phyloP scores from a whole-genome alignment of 2,797 vertebrate species.

The Gambusia yucatana region DNA sequence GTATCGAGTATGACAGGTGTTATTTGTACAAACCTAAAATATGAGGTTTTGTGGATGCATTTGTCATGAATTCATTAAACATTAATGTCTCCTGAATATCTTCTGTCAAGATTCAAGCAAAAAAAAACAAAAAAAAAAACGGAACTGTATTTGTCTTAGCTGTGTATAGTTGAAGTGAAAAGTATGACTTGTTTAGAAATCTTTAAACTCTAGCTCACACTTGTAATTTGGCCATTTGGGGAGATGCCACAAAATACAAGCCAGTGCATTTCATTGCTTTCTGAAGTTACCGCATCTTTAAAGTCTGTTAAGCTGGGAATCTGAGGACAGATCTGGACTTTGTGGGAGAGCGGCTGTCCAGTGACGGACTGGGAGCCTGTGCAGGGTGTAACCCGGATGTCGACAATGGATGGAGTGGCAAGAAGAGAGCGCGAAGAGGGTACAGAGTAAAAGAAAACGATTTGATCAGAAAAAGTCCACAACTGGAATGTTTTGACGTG shows the following conservation, averaged over 20 bases:
- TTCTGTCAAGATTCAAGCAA: not conserved
- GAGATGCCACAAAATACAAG: not conserved
- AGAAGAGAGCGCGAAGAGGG: not conserved
- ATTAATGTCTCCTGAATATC: not conserved
- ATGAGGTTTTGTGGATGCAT: not conserved
- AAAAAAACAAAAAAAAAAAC: not conserved
- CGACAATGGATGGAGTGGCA: not conserved
- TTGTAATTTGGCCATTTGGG: not conserved
- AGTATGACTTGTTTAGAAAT: not conserved
- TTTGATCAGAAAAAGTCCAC: not conserved
- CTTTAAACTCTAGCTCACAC: not conserved
- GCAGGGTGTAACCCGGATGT: not conserved
- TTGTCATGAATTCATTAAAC: not conserved
- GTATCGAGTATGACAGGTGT: conserved; percentile 8
- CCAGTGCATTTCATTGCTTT: not conserved
- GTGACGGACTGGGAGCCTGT: not conserved
- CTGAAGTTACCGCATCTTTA: not conserved
- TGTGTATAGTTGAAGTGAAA: not conserved
- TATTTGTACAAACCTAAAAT: not conserved
- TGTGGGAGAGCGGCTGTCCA: not conserved
- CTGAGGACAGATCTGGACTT: not conserved
- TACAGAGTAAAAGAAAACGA: not conserved
- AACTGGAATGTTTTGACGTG: not conserved
- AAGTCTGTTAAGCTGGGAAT: not conserved
- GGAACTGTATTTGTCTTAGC: not conserved